Conservation (phyloP, 2,797 vertebrate species). For the Microcaecilia unicolor region DNA sequence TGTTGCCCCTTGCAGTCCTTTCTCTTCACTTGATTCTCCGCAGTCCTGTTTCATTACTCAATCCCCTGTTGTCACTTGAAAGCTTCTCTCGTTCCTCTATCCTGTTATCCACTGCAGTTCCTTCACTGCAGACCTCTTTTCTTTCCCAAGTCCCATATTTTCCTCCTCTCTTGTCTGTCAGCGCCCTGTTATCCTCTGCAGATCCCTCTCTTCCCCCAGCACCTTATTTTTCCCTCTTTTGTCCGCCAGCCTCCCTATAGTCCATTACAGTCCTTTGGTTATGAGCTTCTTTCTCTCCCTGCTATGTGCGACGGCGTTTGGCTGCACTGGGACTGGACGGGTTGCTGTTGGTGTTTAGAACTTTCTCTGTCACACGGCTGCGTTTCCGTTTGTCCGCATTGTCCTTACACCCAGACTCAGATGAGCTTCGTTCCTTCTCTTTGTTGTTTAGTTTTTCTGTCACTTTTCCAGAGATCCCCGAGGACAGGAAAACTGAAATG, state of each 20-base stretch:
- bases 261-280: not conserved
- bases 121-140: too few species aligned
- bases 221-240: not conserved
- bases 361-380: constrained; percentile 73
- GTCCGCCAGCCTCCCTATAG: not conserved
- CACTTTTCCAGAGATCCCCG: constrained; percentile 62
- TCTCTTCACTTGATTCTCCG: too few species aligned
- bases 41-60: too few species aligned
- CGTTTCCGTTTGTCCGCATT: constrained; percentile 73
- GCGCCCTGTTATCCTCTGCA: too few species aligned
- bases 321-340: constrained; percentile 75
- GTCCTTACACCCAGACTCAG: constrained; percentile 64
- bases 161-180: not conserved
- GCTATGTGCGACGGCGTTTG: constrained; percentile 67
- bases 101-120: too few species aligned
- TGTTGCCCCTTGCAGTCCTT: too few species aligned
- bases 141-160: too few species aligned
- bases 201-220: too few species aligned
- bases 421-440: constrained; percentile 65
- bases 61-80: too few species aligned
- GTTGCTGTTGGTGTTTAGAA: constrained; percentile 68
- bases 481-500: constrained; percentile 55
- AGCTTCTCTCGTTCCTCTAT: too few species aligned
- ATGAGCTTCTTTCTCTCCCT: not conserved
- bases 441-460: constrained; percentile 60